Percentiles rank a stretch among this genome's conserved stretches.
Conservation (phyloP, 1,140 invertebrate species). For the Gerris buenoi region DNA sequence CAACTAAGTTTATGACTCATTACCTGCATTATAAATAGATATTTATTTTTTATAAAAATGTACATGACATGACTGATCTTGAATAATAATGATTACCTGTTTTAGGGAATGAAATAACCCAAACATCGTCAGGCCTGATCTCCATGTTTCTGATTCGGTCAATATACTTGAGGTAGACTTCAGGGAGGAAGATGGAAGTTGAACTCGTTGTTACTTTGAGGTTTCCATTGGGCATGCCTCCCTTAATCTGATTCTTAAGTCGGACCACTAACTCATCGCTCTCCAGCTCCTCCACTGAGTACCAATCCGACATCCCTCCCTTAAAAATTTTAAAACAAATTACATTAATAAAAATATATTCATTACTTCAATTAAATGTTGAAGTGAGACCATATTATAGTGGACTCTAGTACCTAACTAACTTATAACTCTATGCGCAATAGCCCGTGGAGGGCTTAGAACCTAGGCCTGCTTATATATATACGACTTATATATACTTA, state of each 20-base stretch:
- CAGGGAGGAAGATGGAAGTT: neutral
- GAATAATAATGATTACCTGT: conserved; percentile 30
- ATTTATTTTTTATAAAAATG: too few relatives aligned
- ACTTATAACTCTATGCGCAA: too few relatives aligned
- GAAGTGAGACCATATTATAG: too few relatives aligned
- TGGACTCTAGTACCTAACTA: too few relatives aligned
- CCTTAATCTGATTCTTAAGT: neutral
- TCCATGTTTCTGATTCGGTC: conserved; percentile 27
- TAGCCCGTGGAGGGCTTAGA: too few relatives aligned
- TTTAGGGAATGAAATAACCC: conserved; percentile 34
- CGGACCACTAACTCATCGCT: neutral
- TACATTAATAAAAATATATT: neutral
- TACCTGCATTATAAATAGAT: too few relatives aligned
- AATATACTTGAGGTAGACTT: conserved; percentile 11
- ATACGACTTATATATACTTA: too few relatives aligned
- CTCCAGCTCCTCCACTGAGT: neutral
- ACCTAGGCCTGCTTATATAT: too few relatives aligned
- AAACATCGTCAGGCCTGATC: conserved; percentile 30
- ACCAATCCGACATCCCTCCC: neutral
- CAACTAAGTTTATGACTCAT: too few relatives aligned
- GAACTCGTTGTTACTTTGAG: neutral
- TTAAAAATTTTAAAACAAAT: too few relatives aligned
- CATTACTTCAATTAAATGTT: neutral
- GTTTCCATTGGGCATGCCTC: neutral
- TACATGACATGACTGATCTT: too few relatives aligned